Evolutionary conservation across 2,888 invertebrate genomes (phyloP).

Genomic region (Blera fallax): DNA sequence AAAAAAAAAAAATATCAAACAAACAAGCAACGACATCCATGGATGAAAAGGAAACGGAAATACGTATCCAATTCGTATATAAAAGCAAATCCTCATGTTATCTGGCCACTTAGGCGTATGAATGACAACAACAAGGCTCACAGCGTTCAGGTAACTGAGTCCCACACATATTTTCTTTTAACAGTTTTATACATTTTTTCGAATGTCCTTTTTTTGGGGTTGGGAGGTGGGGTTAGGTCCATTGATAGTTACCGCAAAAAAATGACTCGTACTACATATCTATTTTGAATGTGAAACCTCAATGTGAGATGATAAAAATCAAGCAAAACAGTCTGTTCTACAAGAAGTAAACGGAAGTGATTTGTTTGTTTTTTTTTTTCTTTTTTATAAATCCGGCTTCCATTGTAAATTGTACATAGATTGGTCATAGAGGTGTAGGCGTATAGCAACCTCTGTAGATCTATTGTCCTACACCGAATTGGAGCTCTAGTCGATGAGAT

Average conservation of each 20-base stretch:
- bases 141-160: constrained; percentile 10
- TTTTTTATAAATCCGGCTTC: too few species aligned
- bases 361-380: too few species aligned
- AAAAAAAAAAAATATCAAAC: neutral
- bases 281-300: neutral
- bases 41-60: constrained; percentile 38
- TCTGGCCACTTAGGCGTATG: constrained; percentile 64
- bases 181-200: constrained; percentile 2
- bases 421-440: too few species aligned
- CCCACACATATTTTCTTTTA: constrained; percentile 37
- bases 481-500: too few species aligned
- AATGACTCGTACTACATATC: neutral
- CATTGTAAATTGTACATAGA: too few species aligned
- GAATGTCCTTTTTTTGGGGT: neutral
- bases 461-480: too few species aligned
- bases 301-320: neutral
- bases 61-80: constrained; percentile 36
- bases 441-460: too few species aligned
- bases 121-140: constrained; percentile 36
- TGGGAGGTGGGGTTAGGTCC: too few species aligned
- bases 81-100: constrained; percentile 62
- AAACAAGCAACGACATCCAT: constrained; percentile 37
- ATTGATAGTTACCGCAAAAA: constrained; percentile 40
- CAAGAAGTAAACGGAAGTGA: too few species aligned
- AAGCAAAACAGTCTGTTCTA: constrained; percentile 8